Evolutionary conservation across 2,888 invertebrate genomes (phyloP).

Genomic region (Dynastes maya): DNA sequence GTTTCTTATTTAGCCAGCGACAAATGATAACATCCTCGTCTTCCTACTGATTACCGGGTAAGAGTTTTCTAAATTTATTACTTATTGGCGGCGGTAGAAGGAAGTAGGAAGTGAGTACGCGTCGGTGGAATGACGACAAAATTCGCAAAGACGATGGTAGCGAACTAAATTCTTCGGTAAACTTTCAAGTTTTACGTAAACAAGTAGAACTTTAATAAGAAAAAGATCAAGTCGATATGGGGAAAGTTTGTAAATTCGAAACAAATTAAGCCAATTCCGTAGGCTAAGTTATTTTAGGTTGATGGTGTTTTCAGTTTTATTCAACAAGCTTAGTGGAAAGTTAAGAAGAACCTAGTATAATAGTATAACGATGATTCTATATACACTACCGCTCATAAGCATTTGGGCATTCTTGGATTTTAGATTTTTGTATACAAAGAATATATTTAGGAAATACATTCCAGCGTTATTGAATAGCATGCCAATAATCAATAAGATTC

Average conservation of each 20-base stretch:
- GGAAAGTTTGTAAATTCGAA: conserved; percentile 37
- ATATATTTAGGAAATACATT: no score
- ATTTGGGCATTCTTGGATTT: no score
- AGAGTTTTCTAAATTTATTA: conserved; percentile 28
- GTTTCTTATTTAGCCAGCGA: conserved; percentile 37
- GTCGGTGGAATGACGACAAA: neutral
- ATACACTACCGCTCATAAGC: no score
- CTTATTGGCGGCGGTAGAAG: conserved; percentile 11
- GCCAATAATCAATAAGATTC: no score
- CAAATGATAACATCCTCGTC: conserved; percentile 37
- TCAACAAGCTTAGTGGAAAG: neutral
- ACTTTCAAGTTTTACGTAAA: conserved; percentile 36
- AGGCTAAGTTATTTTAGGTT: neutral
- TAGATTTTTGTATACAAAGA: no score
- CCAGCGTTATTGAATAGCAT: no score
- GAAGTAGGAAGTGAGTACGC: neutral
- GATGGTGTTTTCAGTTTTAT: neutral
- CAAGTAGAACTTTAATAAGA: conserved; percentile 34
- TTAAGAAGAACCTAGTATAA: no score
- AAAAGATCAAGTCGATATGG: conserved; percentile 29
- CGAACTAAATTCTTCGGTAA: conserved; percentile 4
- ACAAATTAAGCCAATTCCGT: conserved; percentile 23
- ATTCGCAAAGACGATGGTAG: neutral
- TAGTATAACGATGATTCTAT: no score
- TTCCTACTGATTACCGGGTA: conserved; percentile 15